Evolutionary conservation across 2,888 invertebrate species (phyloP).

Genomic region (Drosophila borborema): DNA sequence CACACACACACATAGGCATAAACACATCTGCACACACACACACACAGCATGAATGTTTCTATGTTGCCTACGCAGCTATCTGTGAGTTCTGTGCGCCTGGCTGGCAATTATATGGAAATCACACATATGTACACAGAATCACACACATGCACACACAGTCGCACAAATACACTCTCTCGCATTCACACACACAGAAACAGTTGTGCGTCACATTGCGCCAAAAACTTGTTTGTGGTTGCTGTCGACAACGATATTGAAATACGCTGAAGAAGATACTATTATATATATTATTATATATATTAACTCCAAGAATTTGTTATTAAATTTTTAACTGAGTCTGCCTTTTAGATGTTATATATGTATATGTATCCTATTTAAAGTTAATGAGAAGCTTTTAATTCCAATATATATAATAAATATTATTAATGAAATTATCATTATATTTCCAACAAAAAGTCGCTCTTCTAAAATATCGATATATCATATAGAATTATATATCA

Average conservation of each 20-base stretch:
- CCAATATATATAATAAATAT: no score
- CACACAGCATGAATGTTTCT: slow-evolving; percentile 9
- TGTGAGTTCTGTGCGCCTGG: slow-evolving; percentile 60
- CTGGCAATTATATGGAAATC: slow-evolving; percentile 47
- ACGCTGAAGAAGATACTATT: not conserved
- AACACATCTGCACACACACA: not conserved
- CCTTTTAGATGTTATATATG: no score
- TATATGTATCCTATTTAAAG: no score
- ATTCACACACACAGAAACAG: slow-evolving; percentile 6
- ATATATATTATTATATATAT: no score
- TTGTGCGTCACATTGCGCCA: slow-evolving; percentile 9
- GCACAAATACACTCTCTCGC: not conserved
- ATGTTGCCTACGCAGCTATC: slow-evolving; percentile 40
- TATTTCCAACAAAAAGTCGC: no score
- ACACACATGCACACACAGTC: not conserved
- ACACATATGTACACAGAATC: slow-evolving; percentile 40
- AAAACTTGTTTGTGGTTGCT: slow-evolving; percentile 33
- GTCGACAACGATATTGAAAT: not conserved
- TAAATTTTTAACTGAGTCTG: no score
- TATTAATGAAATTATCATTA: no score
- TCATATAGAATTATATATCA: no score
- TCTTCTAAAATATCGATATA: no score
- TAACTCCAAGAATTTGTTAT: no score
- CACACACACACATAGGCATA: slow-evolving; percentile 14
- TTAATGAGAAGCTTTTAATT: no score